Percentiles rank a stretch among this genome's conserved stretches.
Conservation (phyloP, 37 sponge, comb jelly and placozoan genomes). For the Eunapius fragilis region DNA sequence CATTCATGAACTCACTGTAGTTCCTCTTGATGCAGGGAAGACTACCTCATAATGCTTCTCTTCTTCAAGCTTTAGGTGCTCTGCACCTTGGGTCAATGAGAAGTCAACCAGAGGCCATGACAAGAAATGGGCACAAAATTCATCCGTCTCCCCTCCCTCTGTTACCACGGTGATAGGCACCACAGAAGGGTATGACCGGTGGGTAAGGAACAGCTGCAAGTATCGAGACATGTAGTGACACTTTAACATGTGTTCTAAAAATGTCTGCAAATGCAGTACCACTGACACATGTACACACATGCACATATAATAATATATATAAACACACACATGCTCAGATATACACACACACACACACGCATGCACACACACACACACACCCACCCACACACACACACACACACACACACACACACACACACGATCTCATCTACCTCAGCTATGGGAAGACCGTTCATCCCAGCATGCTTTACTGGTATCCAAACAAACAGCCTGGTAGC, state of each 20-base stretch:
- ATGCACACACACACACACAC: too few relatives aligned
- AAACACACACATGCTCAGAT: too few relatives aligned
- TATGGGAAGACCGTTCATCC: neutral
- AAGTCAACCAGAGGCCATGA: constrained; percentile 51
- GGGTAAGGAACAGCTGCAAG: constrained; percentile 23
- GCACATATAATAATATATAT: neutral
- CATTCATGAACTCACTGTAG: neutral
- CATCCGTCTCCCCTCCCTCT: constrained; percentile 43
- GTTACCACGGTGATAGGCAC: constrained; percentile 56
- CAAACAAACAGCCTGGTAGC: constrained; percentile 47
- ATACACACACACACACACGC: too few relatives aligned
- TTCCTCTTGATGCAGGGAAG: neutral
- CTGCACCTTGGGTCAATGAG: constrained; percentile 7
- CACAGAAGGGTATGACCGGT: constrained; percentile 44
- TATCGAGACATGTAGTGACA: too few relatives aligned
- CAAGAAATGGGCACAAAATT: constrained; percentile 36
- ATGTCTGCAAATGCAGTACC: too few relatives aligned
- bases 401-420: too few relatives aligned
- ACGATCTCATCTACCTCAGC: neutral
- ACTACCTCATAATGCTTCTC: neutral
- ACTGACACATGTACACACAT: too few relatives aligned
- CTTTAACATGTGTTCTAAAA: too few relatives aligned
- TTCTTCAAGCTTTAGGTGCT: constrained; percentile 18
- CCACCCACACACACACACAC: too few relatives aligned
- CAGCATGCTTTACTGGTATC: constrained; percentile 10